Evolutionary conservation across 2,888 invertebrate genomes (phyloP).

Genomic region (Lasioglossum figueresi): DNA sequence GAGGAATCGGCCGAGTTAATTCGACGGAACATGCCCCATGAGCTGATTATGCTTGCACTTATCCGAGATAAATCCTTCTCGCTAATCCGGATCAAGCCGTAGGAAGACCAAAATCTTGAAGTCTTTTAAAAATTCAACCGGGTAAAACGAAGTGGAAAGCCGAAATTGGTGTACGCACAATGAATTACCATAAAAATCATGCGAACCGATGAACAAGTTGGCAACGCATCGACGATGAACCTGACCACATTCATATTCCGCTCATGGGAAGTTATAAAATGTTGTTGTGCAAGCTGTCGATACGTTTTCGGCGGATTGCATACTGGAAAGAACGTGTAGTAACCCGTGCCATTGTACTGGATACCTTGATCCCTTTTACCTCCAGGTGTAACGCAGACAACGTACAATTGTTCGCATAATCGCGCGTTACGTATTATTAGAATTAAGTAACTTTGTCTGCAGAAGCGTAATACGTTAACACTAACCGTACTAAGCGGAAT

Average conservation of each 20-base stretch:
- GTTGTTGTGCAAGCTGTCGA: conserved; percentile 35
- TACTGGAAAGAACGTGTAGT: conserved; percentile 30
- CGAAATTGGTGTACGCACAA: neutral
- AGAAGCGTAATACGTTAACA: neutral
- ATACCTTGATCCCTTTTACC: conserved; percentile 50
- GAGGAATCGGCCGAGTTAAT: neutral
- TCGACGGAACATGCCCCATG: neutral
- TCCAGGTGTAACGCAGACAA: neutral
- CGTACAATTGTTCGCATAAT: neutral
- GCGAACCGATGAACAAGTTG: neutral
- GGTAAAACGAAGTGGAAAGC: neutral
- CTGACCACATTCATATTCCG: conserved; percentile 33
- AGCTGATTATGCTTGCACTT: neutral
- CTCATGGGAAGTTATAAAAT: conserved; percentile 27
- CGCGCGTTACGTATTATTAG: neutral
- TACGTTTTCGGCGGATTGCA: conserved; percentile 22
- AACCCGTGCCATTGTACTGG: conserved; percentile 39
- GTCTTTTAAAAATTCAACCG: neutral
- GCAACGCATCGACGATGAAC: conserved; percentile 1
- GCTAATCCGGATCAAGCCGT: neutral
- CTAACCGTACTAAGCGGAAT: no score
- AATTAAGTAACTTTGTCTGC: neutral
- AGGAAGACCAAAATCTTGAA: neutral
- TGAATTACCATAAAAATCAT: neutral
- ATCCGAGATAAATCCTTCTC: neutral